Conservation (phyloP, 2,888 invertebrate genomes). For the Bursaphelenchus okinawaensis region DNA sequence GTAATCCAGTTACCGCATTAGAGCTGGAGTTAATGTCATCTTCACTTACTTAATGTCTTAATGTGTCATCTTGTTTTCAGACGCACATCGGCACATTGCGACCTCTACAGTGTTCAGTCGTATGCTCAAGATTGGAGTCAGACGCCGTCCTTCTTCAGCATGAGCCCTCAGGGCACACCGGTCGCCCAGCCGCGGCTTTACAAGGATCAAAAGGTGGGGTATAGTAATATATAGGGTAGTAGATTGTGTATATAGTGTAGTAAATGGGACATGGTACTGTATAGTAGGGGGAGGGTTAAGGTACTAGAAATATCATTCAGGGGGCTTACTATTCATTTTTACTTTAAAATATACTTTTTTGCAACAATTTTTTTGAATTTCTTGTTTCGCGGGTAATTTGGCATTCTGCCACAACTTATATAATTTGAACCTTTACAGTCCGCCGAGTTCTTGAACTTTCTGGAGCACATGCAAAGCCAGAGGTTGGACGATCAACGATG, state of each 20-base stretch:
- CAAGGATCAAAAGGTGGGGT: conserved; percentile 6
- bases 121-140: conserved; percentile 17
- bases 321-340: too few species aligned
- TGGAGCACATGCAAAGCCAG: conserved; percentile 88
- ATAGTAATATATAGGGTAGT: too few species aligned
- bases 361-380: too few species aligned
- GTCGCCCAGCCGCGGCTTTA: neutral
- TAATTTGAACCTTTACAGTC: conserved; percentile 49
- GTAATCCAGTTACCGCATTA: neutral
- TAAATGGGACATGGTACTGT: too few species aligned
- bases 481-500: conserved; percentile 94
- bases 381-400: neutral
- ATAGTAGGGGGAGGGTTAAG: too few species aligned
- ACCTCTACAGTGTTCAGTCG: conserved; percentile 31
- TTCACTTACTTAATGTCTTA: conserved; percentile 9
- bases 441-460: conserved; percentile 79
- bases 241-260: too few species aligned
- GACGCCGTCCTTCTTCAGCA: conserved; percentile 13
- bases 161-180: conserved; percentile 1
- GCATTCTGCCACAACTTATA: neutral
- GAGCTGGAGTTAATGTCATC: neutral
- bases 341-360: too few species aligned
- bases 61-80: conserved; percentile 28
- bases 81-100: conserved; percentile 47
- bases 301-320: too few species aligned